These are phyloP conservation scores for Eurystomus gularis DNA, from an alignment of 2,113 vertebrate species.

Conservation along the genomic window DNA sequence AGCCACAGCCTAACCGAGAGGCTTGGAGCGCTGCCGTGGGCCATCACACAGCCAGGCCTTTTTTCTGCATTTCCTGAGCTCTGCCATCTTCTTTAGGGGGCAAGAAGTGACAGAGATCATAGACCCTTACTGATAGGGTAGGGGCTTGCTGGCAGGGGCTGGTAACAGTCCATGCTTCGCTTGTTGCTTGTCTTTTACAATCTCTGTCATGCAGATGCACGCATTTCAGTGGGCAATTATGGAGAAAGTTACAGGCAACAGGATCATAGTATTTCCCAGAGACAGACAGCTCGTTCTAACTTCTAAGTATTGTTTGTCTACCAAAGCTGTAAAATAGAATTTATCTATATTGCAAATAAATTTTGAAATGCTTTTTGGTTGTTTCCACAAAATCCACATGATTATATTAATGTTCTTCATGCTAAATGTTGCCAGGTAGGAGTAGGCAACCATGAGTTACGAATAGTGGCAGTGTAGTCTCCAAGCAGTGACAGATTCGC, in stretches of 20 bases:
- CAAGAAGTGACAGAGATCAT: not conserved
- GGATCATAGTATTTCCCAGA: not conserved
- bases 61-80: not conserved
- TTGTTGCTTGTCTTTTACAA: not conserved
- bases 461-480: not conserved
- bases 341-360: not conserved
- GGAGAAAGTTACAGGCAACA: not conserved
- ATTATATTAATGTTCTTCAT: not conserved
- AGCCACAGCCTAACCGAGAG: fast-evolving
- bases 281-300: not conserved
- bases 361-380: not conserved
- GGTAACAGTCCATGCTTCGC: not conserved
- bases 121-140: fast-evolving
- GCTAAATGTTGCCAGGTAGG: fast-evolving
- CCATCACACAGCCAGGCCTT: not conserved
- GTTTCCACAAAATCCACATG: not conserved
- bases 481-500: not conserved
- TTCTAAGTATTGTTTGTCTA: not conserved
- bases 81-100: not conserved
- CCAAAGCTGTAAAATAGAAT: not conserved
- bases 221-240: not conserved
- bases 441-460: not conserved
- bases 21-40: not conserved
- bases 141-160: not conserved
- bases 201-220: not conserved